A percentile compares a stretch with the other conserved stretches of the same genome.
Conservation (phyloP, 2,888 invertebrate species). For the Serripes groenlandicus region DNA sequence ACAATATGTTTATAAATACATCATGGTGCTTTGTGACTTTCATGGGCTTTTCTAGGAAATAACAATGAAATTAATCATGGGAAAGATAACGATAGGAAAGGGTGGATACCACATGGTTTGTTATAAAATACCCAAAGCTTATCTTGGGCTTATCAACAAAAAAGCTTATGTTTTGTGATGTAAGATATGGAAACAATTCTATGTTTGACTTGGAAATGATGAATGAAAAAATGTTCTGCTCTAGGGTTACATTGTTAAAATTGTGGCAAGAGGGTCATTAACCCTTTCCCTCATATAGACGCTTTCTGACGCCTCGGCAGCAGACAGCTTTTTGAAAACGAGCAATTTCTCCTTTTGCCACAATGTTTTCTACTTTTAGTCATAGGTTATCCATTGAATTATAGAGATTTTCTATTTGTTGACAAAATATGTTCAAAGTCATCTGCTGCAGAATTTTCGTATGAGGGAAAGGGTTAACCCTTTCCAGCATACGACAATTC, state of each 20-base stretch:
- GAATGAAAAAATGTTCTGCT: background rate
- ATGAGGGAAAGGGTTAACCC: too few species aligned
- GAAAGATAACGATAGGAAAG: background rate
- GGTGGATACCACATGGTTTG: constrained; percentile 20
- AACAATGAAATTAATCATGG: constrained; percentile 13
- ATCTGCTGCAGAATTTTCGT: too few species aligned
- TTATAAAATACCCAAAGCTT: constrained; percentile 9
- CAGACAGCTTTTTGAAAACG: background rate
- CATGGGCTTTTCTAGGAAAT: background rate
- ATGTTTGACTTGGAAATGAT: constrained; percentile 4
- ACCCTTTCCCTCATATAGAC: background rate
- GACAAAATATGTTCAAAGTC: too few species aligned
- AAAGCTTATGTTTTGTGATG: constrained; percentile 30
- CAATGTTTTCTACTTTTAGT: background rate
- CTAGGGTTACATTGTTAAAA: too few species aligned
- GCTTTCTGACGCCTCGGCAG: background rate
- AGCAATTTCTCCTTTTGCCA: background rate
- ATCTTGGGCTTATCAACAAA: constrained; percentile 11
- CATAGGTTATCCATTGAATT: background rate
- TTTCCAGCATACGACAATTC: too few species aligned
- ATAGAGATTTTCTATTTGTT: too few species aligned
- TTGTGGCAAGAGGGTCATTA: background rate
- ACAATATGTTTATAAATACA: too few species aligned
- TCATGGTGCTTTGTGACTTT: constrained; percentile 1
- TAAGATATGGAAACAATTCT: constrained; percentile 14